Conservation (phyloP, 2,113 vertebrate species). For the Grus americana region DNA sequence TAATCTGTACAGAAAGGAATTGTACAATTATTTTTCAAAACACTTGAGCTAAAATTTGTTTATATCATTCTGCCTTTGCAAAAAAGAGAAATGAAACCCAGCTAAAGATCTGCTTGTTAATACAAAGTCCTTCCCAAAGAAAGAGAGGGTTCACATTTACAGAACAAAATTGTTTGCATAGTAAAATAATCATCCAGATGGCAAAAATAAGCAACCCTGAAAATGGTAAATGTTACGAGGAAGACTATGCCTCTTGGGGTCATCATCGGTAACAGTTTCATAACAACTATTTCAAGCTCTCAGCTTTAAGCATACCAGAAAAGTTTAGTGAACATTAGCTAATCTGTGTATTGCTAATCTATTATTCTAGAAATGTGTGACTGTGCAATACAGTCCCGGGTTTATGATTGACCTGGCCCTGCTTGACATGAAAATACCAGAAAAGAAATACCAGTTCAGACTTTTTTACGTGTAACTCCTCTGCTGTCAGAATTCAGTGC, state of each 20-base stretch:
- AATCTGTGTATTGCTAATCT: background rate
- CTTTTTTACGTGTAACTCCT: background rate
- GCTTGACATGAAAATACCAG: constrained; percentile 13
- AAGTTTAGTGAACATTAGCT: constrained; percentile 4
- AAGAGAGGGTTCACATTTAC: background rate
- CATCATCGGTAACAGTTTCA: background rate
- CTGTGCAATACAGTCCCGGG: background rate
- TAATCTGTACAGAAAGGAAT: background rate
- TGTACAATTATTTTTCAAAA: background rate
- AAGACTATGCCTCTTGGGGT: background rate
- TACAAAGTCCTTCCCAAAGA: background rate
- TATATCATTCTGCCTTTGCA: background rate
- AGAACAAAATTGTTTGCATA: background rate
- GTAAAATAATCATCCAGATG: constrained; percentile 23
- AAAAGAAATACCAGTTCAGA: background rate
- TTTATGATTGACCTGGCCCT: constrained; percentile 19
- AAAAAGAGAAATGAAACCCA: background rate
- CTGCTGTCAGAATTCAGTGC: background rate
- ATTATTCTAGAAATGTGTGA: constrained; percentile 24
- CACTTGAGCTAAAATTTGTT: background rate
- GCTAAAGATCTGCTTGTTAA: background rate
- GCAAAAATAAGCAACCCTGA: background rate
- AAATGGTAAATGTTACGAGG: background rate
- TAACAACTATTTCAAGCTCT: background rate
- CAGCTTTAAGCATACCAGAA: background rate